phyloP scores from a whole-genome alignment of 1,140 invertebrate species.

The Eriocheir sinensis region DNA sequence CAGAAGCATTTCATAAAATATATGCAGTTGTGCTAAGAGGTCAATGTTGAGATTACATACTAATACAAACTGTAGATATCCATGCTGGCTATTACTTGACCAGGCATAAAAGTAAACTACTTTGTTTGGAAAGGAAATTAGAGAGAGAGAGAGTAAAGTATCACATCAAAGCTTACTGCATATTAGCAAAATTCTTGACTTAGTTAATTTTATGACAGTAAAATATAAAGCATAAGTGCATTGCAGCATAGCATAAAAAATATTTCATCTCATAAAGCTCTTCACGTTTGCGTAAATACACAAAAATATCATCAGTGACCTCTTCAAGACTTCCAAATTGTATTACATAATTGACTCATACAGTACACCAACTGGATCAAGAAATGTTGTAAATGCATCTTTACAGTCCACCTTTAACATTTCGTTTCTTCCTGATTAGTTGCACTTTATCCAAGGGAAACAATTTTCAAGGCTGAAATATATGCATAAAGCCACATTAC shows the following conservation, averaged over 20 bases:
- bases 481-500: not conserved
- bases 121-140: conserved; percentile 2
- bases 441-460: not conserved
- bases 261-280: conserved; percentile 71
- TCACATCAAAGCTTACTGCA: conserved; percentile 75
- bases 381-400: not conserved
- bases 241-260: conserved; percentile 75
- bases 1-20: conserved; percentile 51
- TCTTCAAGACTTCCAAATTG: conserved; percentile 46
- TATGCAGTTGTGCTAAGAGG: conserved; percentile 63
- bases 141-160: conserved; percentile 56
- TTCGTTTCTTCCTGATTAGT: not conserved
- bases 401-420: not conserved
- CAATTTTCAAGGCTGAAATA: not conserved
- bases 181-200: conserved; percentile 72
- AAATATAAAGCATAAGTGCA: conserved; percentile 65
- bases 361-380: not conserved
- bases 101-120: conserved; percentile 45
- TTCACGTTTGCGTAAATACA: conserved; percentile 55
- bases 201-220: conserved; percentile 67
- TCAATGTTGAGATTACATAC: conserved; percentile 58
- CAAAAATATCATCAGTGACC: conserved; percentile 36
- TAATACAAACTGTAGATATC: conserved; percentile 50
- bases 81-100: conserved; percentile 47
- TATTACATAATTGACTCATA: conserved; percentile 10